Evolutionary conservation across 1,140 invertebrate species (phyloP), one percentile per base, ranked within the genome.

Genomic region (Ericerus pela): DNA sequence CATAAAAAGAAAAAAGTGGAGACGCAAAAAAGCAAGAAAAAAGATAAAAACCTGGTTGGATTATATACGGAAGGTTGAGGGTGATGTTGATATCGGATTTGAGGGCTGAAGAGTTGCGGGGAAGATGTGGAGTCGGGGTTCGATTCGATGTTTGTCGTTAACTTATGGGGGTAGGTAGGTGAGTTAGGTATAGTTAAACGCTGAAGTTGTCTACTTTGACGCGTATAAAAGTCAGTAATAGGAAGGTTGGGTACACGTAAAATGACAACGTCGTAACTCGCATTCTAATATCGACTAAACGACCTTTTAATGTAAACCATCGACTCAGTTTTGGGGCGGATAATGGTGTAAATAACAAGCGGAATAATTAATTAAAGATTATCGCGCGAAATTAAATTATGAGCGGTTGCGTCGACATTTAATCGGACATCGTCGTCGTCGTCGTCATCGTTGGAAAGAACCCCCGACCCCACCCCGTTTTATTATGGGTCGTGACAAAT

Each of bases 181-280:
- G n/a, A n/a, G n/a, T n/a, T n/a, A n/a, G n/a, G 14, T 47, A 10
- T 20, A 8, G 41, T 24, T 24, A 47, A 47, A 24, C 26, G 26
- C 41, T 22, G 30, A 47, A 47, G 14, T 20, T 47, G 41, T 47
- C 41, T 47, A 4, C 10, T 47, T 47, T 14, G 41, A 47, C 22
- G 41, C 11, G 41, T 5, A 22, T 22, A 24, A 47, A 14, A 47
- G 41, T 47, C 37, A 41, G 37, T 41, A 16, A 41, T 41, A 41
- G 6, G n/a, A n/a, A n/a, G n/a, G n/a, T n/a, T n/a, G n/a, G n/a
- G n/a, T 47, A 10, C 14, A 24, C 20, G 26, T 24, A 47, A 47
- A 47, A 47, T 47, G 41, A 47, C 41, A 24, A 47, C 18, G 41
- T 47, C 41, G 41, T 47, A 47, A 47, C 41, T 47, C 41, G 41